Evolutionary conservation across 1,140 invertebrate genomes (phyloP), one percentile per base, ranked within the genome.

Genomic region (Aphelenchoides besseyi): DNA sequence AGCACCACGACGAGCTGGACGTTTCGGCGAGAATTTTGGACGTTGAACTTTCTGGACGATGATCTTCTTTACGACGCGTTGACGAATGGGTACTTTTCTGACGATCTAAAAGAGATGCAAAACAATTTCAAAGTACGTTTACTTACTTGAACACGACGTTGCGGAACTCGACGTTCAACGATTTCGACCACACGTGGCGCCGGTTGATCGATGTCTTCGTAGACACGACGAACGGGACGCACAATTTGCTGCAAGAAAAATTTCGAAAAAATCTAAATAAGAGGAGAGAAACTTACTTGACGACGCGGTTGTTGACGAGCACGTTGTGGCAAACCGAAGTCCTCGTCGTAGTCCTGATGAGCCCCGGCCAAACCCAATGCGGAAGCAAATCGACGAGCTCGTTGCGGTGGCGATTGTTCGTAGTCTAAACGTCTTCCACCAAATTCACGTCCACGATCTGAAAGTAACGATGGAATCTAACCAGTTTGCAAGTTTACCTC

Each of bases 1-100:
- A 48, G 23, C 41, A 23, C 12, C 12, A 48, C 12, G 41, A 48
- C 41, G 41, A 48, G 23, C 55, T 23, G 5, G n/a, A n/a, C n/a
- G n/a, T n/a, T n/a, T n/a, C n/a, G n/a, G n/a, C n/a, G n/a, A n/a
- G n/a, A n/a, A 18, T 59, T 59, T 28, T 23, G 5, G 55, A 5
- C 55, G 55, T 5, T 5, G 5, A 23, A 5, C 5, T 23, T 59
- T 59, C 55, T 59, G 55, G 26, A 59, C 55, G 18, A 59, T 18
- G 55, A 59, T 59, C 18, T 18, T 59, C 55, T 59, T 59, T 5
- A 59, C 55, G 18, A 59, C 55, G 5, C 55, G 55, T 33, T 59
- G 55, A 5, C 18, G 55, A 59, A 59, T 59, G 5, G 55, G 55
- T 16, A 59, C 32, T 33, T 18, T 59, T 23, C 23, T 59, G 26